phyloP scores from a whole-genome alignment of 2,113 vertebrate species.

The Hemicordylus capensis region DNA sequence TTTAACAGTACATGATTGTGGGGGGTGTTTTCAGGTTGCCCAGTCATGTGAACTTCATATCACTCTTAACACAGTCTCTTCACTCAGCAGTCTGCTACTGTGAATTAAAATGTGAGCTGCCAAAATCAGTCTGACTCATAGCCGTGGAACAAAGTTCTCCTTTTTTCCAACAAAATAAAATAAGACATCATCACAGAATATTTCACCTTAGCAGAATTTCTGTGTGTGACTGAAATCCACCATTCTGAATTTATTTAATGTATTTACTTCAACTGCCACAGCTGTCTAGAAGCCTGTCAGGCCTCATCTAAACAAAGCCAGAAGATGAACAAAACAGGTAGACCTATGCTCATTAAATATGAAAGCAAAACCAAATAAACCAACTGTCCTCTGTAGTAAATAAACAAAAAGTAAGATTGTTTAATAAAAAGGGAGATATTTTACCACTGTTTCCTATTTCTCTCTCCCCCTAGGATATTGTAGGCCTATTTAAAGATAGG shows the following conservation, averaged over 20 bases:
- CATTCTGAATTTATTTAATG: neutral
- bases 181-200: neutral
- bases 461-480: neutral
- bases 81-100: slow-evolving; percentile 18
- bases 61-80: slow-evolving; percentile 10
- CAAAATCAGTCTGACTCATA: neutral
- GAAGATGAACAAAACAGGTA: neutral
- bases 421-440: neutral
- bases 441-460: neutral
- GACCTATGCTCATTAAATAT: neutral
- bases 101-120: slow-evolving; percentile 45
- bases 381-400: neutral
- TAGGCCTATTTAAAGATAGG: neutral
- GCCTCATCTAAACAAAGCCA: neutral
- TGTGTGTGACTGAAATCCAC: neutral
- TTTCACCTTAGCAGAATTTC: slow-evolving; percentile 3
- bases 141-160: neutral
- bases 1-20: slow-evolving; percentile 9
- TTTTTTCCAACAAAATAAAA: neutral
- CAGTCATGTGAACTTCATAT: slow-evolving; percentile 31
- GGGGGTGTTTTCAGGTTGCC: neutral
- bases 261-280: neutral
- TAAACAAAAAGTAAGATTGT: neutral
- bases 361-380: neutral
- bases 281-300: neutral